phyloP scores from a whole-genome alignment of 2,797 vertebrate species.

The Peromyscus nudipes region DNA sequence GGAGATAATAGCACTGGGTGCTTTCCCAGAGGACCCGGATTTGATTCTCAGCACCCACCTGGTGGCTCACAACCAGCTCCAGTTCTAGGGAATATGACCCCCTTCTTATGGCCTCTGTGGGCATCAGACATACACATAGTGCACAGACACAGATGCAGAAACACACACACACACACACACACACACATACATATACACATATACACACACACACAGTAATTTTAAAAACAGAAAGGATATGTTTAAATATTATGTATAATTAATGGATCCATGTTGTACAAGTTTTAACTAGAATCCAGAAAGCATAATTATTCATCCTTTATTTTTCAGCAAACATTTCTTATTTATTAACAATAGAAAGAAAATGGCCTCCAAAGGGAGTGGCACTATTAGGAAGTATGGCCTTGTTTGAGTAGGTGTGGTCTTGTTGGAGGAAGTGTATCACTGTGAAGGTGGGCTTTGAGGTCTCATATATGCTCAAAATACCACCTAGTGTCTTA shows the following conservation, averaged over 20 bases:
- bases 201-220: not conserved
- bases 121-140: not conserved
- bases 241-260: not conserved
- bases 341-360: not conserved
- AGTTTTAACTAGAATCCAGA: slow-evolving; percentile 29
- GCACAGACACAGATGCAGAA: not conserved
- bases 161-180: not conserved
- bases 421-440: not conserved
- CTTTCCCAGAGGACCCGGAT: not conserved
- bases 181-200: no score
- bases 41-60: not conserved
- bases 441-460: not conserved
- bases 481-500: not conserved
- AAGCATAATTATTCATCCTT: not conserved
- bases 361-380: not conserved
- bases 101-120: not conserved
- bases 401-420: no score
- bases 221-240: slow-evolving; percentile 25
- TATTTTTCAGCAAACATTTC: slow-evolving; percentile 41
- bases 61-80: not conserved
- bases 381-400: not conserved
- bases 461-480: not conserved
- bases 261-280: not conserved
- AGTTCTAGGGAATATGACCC: not conserved
- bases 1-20: not conserved